Conservation (phyloP, 2,888 invertebrate species). For the Apodemia hepburni region DNA sequence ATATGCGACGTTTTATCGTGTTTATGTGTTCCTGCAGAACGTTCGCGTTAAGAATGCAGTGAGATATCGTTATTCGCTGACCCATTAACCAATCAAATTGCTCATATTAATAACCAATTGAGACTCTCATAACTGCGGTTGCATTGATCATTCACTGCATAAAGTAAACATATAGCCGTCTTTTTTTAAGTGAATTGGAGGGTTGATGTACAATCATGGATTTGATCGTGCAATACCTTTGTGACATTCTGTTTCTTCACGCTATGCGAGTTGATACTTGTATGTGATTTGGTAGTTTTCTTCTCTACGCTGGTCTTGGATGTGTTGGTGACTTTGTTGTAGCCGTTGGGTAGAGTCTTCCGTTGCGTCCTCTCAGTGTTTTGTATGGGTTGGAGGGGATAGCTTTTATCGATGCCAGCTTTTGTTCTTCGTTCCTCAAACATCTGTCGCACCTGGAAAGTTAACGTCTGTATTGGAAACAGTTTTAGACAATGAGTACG, state of each 20-base stretch:
- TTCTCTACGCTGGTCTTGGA: constrained; percentile 44
- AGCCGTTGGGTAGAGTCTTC: constrained; percentile 59
- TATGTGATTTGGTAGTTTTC: constrained; percentile 42
- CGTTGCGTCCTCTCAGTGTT: constrained; percentile 60
- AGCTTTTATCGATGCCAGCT: constrained; percentile 89
- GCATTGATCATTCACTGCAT: no score
- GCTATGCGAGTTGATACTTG: constrained; percentile 43
- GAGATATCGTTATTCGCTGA: no score
- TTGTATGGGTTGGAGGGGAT: constrained; percentile 88
- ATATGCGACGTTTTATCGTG: no score
- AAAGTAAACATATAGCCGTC: no score
- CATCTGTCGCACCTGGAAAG: constrained; percentile 87
- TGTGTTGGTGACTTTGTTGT: constrained; percentile 49
- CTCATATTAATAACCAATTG: no score
- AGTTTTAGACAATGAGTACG: not conserved
- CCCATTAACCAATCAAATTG: no score
- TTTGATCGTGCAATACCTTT: constrained; percentile 17
- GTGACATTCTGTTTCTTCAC: constrained; percentile 52
- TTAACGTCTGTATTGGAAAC: not conserved
- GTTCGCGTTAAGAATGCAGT: no score
- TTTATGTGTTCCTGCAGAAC: no score
- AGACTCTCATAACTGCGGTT: no score
- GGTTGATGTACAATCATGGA: no score
- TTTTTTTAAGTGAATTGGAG: no score
- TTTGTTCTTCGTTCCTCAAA: constrained; percentile 89